Evolutionary conservation across 2,888 invertebrate species (phyloP).

Genomic region (Caenorhabditis sp.): DNA sequence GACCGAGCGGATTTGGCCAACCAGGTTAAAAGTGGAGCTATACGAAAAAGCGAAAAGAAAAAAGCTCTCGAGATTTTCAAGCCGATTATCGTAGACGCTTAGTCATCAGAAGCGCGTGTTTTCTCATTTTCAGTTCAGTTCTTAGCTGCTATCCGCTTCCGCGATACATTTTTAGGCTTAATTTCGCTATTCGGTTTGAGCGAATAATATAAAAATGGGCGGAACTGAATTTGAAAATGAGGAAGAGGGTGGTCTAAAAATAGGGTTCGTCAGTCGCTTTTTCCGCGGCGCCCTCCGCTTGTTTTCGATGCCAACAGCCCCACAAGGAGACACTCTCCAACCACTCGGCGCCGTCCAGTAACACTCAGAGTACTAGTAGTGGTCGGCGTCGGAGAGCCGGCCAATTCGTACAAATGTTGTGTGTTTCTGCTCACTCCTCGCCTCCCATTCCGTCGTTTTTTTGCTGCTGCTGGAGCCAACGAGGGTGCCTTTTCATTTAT

Average conservation of each 20-base stretch:
- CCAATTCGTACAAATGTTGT: conserved; percentile 10
- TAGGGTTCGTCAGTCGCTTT: not conserved
- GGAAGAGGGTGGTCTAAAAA: conserved; percentile 7
- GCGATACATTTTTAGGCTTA: too few species aligned
- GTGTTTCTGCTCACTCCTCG: not conserved
- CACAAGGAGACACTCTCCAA: conserved; percentile 13
- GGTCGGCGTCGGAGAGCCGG: not conserved
- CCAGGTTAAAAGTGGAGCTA: too few species aligned
- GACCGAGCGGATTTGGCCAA: too few species aligned
- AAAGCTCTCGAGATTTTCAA: not conserved
- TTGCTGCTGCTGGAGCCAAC: conserved; percentile 24
- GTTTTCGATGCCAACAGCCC: conserved; percentile 33
- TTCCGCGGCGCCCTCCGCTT: conserved; percentile 4
- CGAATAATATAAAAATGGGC: not conserved
- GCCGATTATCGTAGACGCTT: not conserved
- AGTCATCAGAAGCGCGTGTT: not conserved
- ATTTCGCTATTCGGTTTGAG: too few species aligned
- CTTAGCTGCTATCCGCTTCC: too few species aligned
- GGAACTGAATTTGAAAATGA: not conserved
- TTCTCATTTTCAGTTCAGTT: not conserved
- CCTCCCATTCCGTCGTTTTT: conserved; percentile 5
- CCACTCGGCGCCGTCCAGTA: too few species aligned
- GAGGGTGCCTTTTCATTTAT: conserved; percentile 46
- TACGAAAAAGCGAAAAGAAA: not conserved
- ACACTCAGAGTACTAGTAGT: conserved; percentile 5